phyloP scores from a whole-genome alignment of 2,797 vertebrate species.

The Todus mexicanus region DNA sequence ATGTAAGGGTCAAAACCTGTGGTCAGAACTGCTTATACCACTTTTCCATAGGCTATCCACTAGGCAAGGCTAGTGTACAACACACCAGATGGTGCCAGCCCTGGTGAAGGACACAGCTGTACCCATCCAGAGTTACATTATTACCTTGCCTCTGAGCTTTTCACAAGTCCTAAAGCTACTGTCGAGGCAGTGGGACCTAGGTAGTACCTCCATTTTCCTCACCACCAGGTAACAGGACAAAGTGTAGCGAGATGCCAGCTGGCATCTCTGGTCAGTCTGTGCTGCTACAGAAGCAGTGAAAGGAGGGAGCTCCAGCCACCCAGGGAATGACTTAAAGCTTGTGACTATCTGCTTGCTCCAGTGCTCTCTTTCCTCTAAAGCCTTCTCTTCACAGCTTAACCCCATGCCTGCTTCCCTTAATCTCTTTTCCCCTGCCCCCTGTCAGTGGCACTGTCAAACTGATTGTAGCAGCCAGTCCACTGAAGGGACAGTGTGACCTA shows the following conservation, averaged over 20 bases:
- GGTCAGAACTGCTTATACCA: neutral
- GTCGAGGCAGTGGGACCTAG: neutral
- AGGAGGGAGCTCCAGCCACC: neutral
- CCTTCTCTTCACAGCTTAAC: neutral
- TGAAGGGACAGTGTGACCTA: slow-evolving; percentile 15
- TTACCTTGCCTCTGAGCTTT: neutral
- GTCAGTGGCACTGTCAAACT: neutral
- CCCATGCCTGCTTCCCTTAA: neutral
- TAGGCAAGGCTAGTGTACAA: neutral
- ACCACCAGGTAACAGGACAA: neutral
- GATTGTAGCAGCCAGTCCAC: neutral
- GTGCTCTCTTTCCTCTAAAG: neutral
- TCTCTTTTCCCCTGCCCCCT: neutral
- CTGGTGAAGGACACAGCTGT: neutral
- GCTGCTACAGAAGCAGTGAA: neutral
- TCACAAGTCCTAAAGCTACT: neutral
- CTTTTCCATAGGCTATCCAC: neutral
- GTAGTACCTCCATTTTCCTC: neutral
- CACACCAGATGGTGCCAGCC: neutral
- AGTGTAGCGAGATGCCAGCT: neutral
- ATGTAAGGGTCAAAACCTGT: neutral
- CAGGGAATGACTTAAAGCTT: neutral
- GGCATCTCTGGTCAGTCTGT: neutral
- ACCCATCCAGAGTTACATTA: neutral
- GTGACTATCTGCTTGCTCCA: neutral